Conservation (phyloP, 2,113 vertebrate genomes). For the Caranx ignobilis region DNA sequence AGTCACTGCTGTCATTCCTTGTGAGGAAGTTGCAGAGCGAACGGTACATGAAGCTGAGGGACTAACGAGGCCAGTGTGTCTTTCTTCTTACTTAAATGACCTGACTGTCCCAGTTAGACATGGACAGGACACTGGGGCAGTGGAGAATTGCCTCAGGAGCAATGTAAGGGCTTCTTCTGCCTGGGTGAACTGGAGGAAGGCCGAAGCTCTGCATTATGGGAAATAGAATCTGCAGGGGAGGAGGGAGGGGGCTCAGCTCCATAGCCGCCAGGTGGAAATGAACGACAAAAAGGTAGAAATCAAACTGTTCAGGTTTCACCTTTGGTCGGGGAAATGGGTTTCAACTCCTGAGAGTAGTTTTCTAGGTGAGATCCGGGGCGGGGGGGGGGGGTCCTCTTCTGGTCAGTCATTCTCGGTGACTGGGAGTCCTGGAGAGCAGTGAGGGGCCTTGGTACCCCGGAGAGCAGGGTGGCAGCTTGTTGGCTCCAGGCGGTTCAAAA, state of each 20-base stretch:
- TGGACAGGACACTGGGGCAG: constrained; percentile 27
- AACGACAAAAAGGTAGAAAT: not conserved
- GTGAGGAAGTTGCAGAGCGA: not conserved
- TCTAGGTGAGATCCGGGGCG: not conserved
- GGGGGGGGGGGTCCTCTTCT: not conserved
- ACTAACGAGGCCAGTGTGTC: constrained; percentile 37
- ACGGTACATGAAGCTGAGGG: not conserved
- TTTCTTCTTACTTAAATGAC: constrained; percentile 15
- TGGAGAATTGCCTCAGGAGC: constrained; percentile 29
- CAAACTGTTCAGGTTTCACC: not conserved
- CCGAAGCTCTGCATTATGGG: constrained; percentile 14
- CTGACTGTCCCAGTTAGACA: constrained; percentile 35
- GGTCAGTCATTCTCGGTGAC: constrained; percentile 7
- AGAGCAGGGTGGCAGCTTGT: constrained; percentile 52
- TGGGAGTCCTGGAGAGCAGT: constrained; percentile 9
- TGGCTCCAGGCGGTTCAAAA: constrained; percentile 40
- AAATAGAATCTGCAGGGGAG: not conserved
- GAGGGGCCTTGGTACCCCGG: constrained; percentile 34
- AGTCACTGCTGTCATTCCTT: constrained; percentile 5
- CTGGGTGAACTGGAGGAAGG: not conserved
- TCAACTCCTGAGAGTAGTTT: not conserved
- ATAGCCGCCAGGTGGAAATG: constrained; percentile 16
- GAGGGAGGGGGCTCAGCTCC: not conserved
- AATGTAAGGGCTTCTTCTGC: constrained; percentile 11
- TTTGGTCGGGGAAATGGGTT: not conserved